These are phyloP conservation scores for Tiphia femorata DNA, from an alignment of 2,888 invertebrate species.

Conservation along the genomic window DNA sequence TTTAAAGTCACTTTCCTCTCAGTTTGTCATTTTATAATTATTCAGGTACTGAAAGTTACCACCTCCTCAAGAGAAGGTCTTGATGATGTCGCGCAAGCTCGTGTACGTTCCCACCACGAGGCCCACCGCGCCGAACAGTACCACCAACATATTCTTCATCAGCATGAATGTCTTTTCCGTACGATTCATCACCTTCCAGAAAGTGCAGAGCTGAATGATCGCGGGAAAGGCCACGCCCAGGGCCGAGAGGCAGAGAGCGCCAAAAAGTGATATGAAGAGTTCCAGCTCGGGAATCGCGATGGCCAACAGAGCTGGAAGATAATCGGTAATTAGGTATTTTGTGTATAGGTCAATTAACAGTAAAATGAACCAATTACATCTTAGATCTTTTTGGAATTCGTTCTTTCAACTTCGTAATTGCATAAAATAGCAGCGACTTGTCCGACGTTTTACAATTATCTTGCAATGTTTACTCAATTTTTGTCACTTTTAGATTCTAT, in stretches of 20 bases:
- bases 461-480: no score
- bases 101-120: slow-evolving; percentile 80
- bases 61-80: slow-evolving; percentile 69
- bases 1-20: no score
- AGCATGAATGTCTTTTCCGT: slow-evolving; percentile 73
- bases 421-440: no score
- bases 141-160: slow-evolving; percentile 75
- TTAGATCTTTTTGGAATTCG: no score
- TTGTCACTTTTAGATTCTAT: no score
- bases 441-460: not conserved
- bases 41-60: no score
- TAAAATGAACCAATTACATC: no score
- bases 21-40: no score
- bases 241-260: slow-evolving; percentile 90
- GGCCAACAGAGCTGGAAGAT: slow-evolving; percentile 82
- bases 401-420: no score
- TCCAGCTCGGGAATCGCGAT: slow-evolving; percentile 86
- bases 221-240: slow-evolving; percentile 93
- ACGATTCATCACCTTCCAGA: slow-evolving; percentile 78
- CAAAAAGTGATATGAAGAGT: slow-evolving; percentile 80
- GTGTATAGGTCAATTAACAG: no score
- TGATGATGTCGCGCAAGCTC: slow-evolving; percentile 76
- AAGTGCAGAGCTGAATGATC: slow-evolving; percentile 85
- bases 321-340: no score
- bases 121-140: slow-evolving; percentile 77